These are phyloP conservation scores for Noctua comes DNA, from an alignment of 2,888 invertebrate genomes.

Conservation along the genomic window DNA sequence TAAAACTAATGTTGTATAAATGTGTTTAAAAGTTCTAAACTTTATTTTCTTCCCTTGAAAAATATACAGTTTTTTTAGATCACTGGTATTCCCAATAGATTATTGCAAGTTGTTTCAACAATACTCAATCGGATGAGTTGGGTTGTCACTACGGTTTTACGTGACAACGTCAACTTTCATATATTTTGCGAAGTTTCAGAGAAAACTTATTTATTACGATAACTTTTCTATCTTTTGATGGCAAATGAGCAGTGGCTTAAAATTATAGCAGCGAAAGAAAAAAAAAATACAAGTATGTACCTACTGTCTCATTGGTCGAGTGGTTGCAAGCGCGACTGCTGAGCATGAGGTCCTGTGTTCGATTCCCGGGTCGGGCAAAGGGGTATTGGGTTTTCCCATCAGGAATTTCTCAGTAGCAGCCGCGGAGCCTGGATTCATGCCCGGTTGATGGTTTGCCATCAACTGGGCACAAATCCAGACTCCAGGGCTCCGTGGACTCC, in stretches of 20 bases:
- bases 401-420: too few species aligned
- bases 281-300: not conserved
- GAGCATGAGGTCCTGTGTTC: too few species aligned
- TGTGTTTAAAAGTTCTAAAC: not conserved
- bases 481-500: too few species aligned
- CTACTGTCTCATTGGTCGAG: too few species aligned
- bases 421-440: too few species aligned
- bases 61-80: not conserved
- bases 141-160: slow-evolving; percentile 26
- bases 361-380: too few species aligned
- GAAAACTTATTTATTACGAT: slow-evolving; percentile 24
- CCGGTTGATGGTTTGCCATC: too few species aligned
- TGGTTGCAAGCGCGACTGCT: too few species aligned
- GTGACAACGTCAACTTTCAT: slow-evolving; percentile 21
- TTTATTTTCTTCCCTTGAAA: not conserved
- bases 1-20: too few species aligned
- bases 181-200: slow-evolving; percentile 2
- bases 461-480: too few species aligned
- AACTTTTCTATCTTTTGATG: slow-evolving; percentile 4
- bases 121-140: slow-evolving; percentile 25
- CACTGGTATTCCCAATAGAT: slow-evolving; percentile 9
- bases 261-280: not conserved
- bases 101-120: slow-evolving; percentile 25
- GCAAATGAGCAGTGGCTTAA: not conserved
- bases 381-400: too few species aligned